Base-by-base conservation (phyloP, 2,113 vertebrate genomes). In the Rostratula benghalensis region DNA sequence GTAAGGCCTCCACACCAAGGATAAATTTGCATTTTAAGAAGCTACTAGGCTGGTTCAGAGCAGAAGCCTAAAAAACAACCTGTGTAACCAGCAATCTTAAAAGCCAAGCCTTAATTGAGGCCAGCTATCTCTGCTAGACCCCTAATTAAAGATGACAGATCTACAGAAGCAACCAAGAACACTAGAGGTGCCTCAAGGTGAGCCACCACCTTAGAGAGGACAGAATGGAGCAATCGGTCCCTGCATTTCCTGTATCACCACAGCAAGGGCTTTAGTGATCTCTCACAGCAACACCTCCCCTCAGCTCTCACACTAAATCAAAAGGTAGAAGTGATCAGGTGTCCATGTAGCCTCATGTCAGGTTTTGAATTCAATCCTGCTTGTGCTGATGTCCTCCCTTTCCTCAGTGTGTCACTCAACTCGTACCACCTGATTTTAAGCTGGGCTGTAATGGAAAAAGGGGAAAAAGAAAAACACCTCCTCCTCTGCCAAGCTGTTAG, bases 381-480 rank as follows among this genome's bases (percentile, higher is more conserved):
- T 56, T 41, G 21, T 68, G 59, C 18, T 63, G 13, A 28, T 13
- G 23, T 12, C 59, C 43, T 93, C n/a, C 12, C 37, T 54, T 10
- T 54, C 15, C 39, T 37, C 56, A n/a, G 22, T 3, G 5, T 33
- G 30, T 37, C 70, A 46, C 28, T 54, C 69, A 33, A 5, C 48
- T 46, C 33, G 5, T 5, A 60, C 21, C 41, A 35, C 33, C 46
- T 33, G 64, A 23, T 51, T 51, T 77, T 41, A 65, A 45, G 10
- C 19, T 48, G 37, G 14, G 11, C 31, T 76, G 24, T 28, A 39
- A 8, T 9, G 12, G 17, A 39, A 81, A 20, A 69, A 31, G 11
- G 2, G 7, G 10, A 5, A 35, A 48, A 4, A 27, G 13, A 23
- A 39, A 69, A 27, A 1, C 0, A 45, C 13, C 35, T 27, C 27